Evolutionary conservation across 2,797 vertebrate genomes (phyloP).

Genomic region (Octomys mimax): DNA sequence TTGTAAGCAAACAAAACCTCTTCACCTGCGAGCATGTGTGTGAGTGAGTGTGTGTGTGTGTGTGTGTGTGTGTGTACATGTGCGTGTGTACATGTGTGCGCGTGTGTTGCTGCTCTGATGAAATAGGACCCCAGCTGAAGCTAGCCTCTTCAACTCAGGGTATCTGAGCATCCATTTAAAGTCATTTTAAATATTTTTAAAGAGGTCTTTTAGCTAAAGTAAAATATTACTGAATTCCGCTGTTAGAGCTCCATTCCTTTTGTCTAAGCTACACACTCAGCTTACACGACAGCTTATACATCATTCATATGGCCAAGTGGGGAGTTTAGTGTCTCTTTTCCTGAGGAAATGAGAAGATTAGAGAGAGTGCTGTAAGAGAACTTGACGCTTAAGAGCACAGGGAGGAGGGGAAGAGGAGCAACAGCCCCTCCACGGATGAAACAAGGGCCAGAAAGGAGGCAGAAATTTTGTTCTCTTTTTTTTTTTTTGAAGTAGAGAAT

Average conservation of each 20-base stretch:
- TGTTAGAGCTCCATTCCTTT: background rate
- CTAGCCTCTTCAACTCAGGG: background rate
- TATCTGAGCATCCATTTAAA: background rate
- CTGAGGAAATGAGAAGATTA: slow-evolving; percentile 33
- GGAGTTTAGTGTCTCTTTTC: slow-evolving; percentile 29
- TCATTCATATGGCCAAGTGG: background rate
- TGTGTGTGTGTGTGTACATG: too few species aligned
- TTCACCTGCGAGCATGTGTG: background rate
- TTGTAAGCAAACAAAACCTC: background rate
- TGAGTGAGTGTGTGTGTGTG: too few species aligned
- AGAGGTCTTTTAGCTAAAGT: background rate
- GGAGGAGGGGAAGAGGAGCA: background rate
- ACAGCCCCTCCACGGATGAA: background rate
- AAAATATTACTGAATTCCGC: background rate
- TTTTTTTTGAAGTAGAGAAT: background rate
- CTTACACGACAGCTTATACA: background rate
- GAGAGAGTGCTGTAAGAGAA: slow-evolving; percentile 1
- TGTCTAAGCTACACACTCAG: background rate
- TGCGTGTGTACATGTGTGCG: background rate
- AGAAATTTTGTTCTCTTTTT: background rate
- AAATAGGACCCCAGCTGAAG: background rate
- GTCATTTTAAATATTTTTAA: slow-evolving; percentile 22
- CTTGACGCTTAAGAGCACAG: background rate
- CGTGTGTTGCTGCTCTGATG: background rate
- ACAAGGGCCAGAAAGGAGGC: background rate